Evolutionary conservation across 2,797 vertebrate genomes (phyloP), one percentile per base, ranked within the genome.

Genomic region (Nothura maculosa): DNA sequence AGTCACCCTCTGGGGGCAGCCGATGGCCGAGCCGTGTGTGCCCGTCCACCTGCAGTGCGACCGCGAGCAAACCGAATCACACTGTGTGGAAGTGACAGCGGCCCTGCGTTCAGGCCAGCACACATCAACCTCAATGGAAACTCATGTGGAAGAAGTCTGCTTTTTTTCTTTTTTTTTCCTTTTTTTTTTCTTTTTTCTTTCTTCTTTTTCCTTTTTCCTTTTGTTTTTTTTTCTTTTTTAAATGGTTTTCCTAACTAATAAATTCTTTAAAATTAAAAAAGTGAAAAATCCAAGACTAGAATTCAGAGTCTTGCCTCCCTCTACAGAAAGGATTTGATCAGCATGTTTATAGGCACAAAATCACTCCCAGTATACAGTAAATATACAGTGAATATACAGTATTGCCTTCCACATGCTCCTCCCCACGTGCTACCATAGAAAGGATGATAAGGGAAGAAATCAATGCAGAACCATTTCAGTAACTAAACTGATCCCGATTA

Each of bases 1-100:
- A 80, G 89, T 93, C 82, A 66, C 63, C 78, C 47, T 89, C 52
- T 67, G 85, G 83, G 92, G 92, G 95, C 90, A 74, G 85, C 81
- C 83, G 85, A 79, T 92, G 60, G 81, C 36, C 48, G 82, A 78
- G 30, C 38, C 36, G 3, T 27, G 79, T 90, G 68, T 87, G 87
- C 92, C 82, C 24, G n/a, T 92, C 91, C 93, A 94, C 95, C 90
- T 90, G 91, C 22, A 66, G 89, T 66, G 77, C 61, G 55, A n/a
- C 61, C 87, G 79, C 81, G 34, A 70, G 62, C 34, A 94, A 81
- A 93, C 81, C 77, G 64, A 91, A 84, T 93, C 89, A 38, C 67
- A 32, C 72, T 77, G 86, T 61, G 77, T 32, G 60, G 62, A 64
- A 92, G 42, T 70, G 74, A 93, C 88, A 94, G 32, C 18, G 11